phyloP scores from a whole-genome alignment of 2,888 invertebrate genomes.

The Xylota sylvarum region DNA sequence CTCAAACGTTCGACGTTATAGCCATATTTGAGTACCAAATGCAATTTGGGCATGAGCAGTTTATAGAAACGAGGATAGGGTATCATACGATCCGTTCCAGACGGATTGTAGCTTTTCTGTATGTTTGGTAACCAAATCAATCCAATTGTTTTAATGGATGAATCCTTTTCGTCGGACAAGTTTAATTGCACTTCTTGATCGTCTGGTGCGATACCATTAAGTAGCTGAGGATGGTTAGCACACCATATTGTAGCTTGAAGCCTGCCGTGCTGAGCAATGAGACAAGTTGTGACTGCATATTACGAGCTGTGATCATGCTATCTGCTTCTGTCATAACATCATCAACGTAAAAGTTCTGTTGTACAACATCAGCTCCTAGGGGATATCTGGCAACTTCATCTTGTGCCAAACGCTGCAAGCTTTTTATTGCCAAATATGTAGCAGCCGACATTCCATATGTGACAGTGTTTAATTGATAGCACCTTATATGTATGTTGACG shows the following conservation, averaged over 20 bases:
- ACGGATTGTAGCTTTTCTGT: background rate
- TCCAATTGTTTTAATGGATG: too few relatives aligned
- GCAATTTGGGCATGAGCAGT: too few relatives aligned
- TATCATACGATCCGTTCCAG: too few relatives aligned
- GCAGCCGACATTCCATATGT: too few relatives aligned
- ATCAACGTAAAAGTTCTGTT: slow-evolving; percentile 9
- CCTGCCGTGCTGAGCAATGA: slow-evolving; percentile 3
- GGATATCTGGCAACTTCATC: background rate
- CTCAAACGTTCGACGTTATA: too few relatives aligned
- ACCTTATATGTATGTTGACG: too few relatives aligned
- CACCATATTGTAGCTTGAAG: slow-evolving; percentile 53
- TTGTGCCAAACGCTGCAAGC: background rate
- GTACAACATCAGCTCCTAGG: background rate
- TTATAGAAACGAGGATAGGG: too few relatives aligned
- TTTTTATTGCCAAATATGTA: background rate
- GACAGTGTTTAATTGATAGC: too few relatives aligned
- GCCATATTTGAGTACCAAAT: too few relatives aligned
- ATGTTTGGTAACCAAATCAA: too few relatives aligned
- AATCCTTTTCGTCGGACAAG: slow-evolving; percentile 16
- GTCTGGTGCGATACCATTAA: slow-evolving; percentile 43
- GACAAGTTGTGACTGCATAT: background rate
- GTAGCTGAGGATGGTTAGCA: too few relatives aligned
- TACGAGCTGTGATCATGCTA: background rate
- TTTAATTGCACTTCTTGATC: slow-evolving; percentile 47
- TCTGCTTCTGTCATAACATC: slow-evolving; percentile 9